These are phyloP conservation scores for Anguilla japonica DNA, from an alignment of 2,113 vertebrate genomes.

Conservation along the genomic window DNA sequence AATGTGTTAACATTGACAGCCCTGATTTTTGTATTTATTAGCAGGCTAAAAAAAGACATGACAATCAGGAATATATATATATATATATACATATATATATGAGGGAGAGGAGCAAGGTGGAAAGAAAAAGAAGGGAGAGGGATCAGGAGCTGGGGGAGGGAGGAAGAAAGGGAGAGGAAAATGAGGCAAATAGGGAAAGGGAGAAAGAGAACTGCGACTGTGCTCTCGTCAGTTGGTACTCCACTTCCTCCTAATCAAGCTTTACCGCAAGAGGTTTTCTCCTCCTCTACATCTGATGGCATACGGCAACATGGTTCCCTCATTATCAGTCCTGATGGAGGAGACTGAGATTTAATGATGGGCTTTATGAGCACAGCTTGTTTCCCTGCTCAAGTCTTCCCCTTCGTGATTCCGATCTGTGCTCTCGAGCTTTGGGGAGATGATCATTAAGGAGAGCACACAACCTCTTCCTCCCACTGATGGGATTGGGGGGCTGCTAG, in stretches of 20 bases:
- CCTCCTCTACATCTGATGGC: not conserved
- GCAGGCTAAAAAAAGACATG: not conserved
- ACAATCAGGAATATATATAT: not conserved
- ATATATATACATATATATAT: too few species aligned
- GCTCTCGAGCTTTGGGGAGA: conserved; percentile 9
- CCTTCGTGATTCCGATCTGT: not conserved
- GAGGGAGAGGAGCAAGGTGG: too few species aligned
- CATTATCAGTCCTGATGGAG: not conserved
- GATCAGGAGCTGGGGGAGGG: not conserved
- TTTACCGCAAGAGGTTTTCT: not conserved
- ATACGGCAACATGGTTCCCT: not conserved
- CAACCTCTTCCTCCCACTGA: not conserved
- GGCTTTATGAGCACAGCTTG: conserved; percentile 22
- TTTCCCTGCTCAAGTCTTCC: not conserved
- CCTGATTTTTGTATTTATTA: not conserved
- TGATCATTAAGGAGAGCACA: not conserved
- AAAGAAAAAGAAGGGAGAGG: too few species aligned
- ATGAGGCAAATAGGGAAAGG: not conserved
- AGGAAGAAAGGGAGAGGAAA: too few species aligned
- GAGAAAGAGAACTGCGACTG: not conserved
- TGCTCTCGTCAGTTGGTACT: not conserved
- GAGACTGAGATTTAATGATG: conserved; percentile 22
- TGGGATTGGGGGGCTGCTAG: not conserved
- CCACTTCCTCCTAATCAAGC: not conserved
- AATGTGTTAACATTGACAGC: too few species aligned